Evolutionary conservation across 2,113 vertebrate species (phyloP).

Genomic region (Rhinolophus sinicus): DNA sequence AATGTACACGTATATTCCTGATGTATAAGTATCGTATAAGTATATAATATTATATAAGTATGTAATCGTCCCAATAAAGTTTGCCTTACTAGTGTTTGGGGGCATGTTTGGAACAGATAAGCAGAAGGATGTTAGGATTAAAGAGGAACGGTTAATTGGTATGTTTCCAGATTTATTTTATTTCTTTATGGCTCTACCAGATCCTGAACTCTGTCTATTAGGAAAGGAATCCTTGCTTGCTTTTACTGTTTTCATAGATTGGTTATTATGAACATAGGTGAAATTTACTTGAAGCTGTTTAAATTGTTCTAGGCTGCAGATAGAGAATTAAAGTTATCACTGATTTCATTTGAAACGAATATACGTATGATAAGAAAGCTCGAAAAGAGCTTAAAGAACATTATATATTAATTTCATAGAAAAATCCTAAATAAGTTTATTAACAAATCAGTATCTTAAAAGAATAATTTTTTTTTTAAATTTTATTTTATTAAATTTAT

Average conservation of each 20-base stretch:
- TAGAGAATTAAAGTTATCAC: neutral
- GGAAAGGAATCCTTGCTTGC: neutral
- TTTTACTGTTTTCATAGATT: neutral
- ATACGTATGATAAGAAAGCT: neutral
- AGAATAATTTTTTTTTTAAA: neutral
- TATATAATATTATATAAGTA: neutral
- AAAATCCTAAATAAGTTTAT: neutral
- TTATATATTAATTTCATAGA: neutral
- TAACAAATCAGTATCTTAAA: neutral
- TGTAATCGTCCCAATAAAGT: neutral
- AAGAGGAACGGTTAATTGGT: neutral
- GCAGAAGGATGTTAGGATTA: neutral
- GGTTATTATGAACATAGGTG: neutral
- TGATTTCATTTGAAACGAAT: neutral
- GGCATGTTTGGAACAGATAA: neutral
- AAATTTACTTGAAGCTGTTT: slow-evolving; percentile 23
- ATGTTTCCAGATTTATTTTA: neutral
- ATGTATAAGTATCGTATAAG: neutral
- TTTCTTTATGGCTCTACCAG: neutral
- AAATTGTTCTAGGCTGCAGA: neutral
- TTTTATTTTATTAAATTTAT: no score
- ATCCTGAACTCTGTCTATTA: neutral
- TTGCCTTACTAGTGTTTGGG: neutral
- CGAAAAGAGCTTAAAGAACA: neutral
- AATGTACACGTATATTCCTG: neutral